Conservation (phyloP, 2,797 vertebrate genomes). For the Gallinago stenura region DNA sequence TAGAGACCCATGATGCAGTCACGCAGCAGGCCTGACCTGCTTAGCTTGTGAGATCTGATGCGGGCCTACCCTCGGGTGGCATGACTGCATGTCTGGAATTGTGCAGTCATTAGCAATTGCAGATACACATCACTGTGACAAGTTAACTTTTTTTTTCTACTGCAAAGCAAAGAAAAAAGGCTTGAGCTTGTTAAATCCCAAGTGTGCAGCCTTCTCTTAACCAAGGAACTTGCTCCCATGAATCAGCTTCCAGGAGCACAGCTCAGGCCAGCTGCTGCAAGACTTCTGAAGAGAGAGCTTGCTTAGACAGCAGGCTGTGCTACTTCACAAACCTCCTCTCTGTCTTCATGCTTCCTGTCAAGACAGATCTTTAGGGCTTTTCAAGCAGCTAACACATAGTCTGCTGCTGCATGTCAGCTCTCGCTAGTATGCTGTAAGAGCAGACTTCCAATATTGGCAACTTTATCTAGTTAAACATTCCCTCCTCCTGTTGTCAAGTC, state of each 20-base stretch:
- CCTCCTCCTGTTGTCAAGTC: background rate
- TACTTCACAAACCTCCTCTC: background rate
- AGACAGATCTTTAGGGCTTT: background rate
- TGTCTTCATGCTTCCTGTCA: background rate
- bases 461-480: background rate
- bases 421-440: background rate
- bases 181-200: background rate
- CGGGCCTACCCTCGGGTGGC: background rate
- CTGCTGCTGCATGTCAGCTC: background rate
- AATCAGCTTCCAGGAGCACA: background rate
- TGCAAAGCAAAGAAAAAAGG: background rate
- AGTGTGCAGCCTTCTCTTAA: rapidly evolving
- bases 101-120: background rate
- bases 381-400: background rate
- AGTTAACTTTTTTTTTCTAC: background rate
- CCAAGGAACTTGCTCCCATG: background rate
- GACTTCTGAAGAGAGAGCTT: background rate
- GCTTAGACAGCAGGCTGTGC: background rate
- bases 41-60: conserved; percentile 1
- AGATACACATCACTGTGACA: background rate
- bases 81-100: background rate
- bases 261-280: background rate
- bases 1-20: background rate
- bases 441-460: background rate
- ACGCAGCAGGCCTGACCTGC: conserved; percentile 51